phyloP scores from a whole-genome alignment of 2,888 invertebrate species.

The Yponomeuta malinellus region DNA sequence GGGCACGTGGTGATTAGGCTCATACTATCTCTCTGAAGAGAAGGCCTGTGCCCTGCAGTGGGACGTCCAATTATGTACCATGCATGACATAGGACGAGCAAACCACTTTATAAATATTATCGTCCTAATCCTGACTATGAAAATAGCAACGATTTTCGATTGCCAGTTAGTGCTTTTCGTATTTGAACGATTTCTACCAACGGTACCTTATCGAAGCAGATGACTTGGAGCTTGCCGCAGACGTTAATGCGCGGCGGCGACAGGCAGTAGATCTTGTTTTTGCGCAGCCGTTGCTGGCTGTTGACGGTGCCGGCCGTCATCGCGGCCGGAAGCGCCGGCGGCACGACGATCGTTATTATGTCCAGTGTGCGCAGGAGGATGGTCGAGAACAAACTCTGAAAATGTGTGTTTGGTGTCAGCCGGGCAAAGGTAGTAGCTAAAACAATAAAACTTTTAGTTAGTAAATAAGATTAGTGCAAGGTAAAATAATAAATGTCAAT shows the following conservation, averaged over 20 bases:
- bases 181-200: slow-evolving; percentile 79
- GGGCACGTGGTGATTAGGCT: too few relatives aligned
- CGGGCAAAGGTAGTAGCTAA: neutral
- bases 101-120: too few relatives aligned
- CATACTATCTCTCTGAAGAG: too few relatives aligned
- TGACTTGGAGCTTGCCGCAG: slow-evolving; percentile 85
- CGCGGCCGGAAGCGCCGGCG: slow-evolving; percentile 93
- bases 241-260: slow-evolving; percentile 87
- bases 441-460: too few relatives aligned
- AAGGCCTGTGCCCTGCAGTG: too few relatives aligned
- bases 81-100: too few relatives aligned
- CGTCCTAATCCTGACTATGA: too few relatives aligned
- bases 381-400: slow-evolving; percentile 70
- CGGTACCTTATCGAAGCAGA: slow-evolving; percentile 92
- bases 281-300: slow-evolving; percentile 82
- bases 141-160: too few relatives aligned
- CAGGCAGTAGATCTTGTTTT: slow-evolving; percentile 83
- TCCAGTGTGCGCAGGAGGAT: slow-evolving; percentile 89
- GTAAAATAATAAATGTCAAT: too few relatives aligned
- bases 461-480: too few relatives aligned
- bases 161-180: too few relatives aligned
- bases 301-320: slow-evolving; percentile 89
- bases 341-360: slow-evolving; percentile 94
- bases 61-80: too few relatives aligned
- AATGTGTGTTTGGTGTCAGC: slow-evolving; percentile 7